phyloP scores from a whole-genome alignment of 2,797 vertebrate species.

The Scomberomorus guttatus region DNA sequence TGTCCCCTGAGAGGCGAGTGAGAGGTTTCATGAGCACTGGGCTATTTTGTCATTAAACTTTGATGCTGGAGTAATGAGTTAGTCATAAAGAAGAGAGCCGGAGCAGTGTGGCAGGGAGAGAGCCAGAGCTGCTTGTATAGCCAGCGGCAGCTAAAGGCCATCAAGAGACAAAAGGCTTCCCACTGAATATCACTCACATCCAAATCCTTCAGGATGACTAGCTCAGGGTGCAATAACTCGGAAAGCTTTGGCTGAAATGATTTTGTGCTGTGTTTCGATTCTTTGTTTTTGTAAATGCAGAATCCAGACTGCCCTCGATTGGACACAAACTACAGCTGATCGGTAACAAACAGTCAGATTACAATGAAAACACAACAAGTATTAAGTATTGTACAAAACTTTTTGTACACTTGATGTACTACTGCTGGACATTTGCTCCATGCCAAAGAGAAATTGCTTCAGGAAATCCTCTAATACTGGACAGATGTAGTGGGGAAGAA shows the following conservation, averaged over 20 bases:
- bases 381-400: not conserved
- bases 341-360: not conserved
- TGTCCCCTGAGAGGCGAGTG: constrained; percentile 51
- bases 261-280: constrained; percentile 20
- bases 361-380: not conserved
- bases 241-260: constrained; percentile 27
- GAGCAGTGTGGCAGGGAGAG: constrained; percentile 34
- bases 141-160: constrained; percentile 67
- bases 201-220: constrained; percentile 35
- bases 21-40: constrained; percentile 61
- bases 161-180: constrained; percentile 70
- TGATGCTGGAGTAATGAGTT: constrained; percentile 79
- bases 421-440: not conserved
- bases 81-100: constrained; percentile 68
- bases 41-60: constrained; percentile 80
- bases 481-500: not conserved
- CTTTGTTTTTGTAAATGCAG: constrained; percentile 5
- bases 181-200: constrained; percentile 63
- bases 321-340: constrained; percentile 14
- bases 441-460: not conserved
- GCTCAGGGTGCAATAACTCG: constrained; percentile 34
- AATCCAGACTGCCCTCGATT: not conserved
- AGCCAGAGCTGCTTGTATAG: constrained; percentile 59
- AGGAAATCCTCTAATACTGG: not conserved
- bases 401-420: not conserved